Base-by-base conservation (phyloP, 2,113 vertebrate species). In the Malurus cyaneus region DNA sequence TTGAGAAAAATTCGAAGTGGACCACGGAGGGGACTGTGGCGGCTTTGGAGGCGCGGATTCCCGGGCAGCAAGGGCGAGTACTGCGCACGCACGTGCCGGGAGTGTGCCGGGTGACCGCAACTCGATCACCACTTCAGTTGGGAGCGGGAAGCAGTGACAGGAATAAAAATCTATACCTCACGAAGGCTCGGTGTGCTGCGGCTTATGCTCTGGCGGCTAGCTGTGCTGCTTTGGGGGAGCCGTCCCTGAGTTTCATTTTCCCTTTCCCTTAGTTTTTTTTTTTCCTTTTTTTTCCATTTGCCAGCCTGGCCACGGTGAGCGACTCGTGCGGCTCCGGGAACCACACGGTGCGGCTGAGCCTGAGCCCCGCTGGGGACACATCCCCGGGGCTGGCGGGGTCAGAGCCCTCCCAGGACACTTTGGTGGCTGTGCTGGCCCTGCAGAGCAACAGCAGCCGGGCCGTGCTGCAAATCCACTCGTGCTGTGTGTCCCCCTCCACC, bases 311-410 rank as follows among this genome's bases (percentile, higher is more conserved):
- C 24, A 52, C 94, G 5, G 93, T 98, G 81, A 97, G 97, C 16
- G 98, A 98, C 31, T 47, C 93, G 65, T 98, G 98, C 18, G 93
- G 97, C 74, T 97, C 95, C 15, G 97, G 98, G 12, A 98, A 98
- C 97, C 97, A 98, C 96, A 97, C 94, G 1, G 97, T 97, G 66
- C 97, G 92, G 92, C 97, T 98, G 97, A 98, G 91, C 62, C 86
- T 98, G 69, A 81, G 71, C 88, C 95, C 92, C 19, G 64, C 90
- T 0, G 70, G 19, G 42, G 29, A 25, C 64, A 2, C 49, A 5
- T 39, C 34, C 11, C 7, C 36, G 15, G 79, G 25, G 6, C 2
- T 3, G 2, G 6, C 81, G 0, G 24, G 29, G 0, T 3, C 52
- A 0, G 24, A 57, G 29, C 24, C 18, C 72, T 71, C 73, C 60